Evolutionary conservation across 2,113 vertebrate species (phyloP).

Genomic region (Thamnophis sirtalis): DNA sequence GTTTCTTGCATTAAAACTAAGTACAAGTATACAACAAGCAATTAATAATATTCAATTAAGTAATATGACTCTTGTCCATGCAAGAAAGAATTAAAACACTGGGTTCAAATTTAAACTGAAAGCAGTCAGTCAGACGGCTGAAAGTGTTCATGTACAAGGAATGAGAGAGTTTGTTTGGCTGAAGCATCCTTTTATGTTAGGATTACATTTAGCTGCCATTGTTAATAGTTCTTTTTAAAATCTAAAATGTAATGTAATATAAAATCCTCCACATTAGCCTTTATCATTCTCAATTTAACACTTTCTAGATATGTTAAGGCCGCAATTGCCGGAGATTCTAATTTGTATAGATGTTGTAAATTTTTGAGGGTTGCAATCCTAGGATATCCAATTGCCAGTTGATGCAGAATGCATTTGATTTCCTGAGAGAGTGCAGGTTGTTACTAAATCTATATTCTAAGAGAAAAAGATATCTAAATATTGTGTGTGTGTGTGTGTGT

Average conservation of each 20-base stretch:
- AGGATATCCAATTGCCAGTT: neutral
- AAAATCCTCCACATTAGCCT: neutral
- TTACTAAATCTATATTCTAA: neutral
- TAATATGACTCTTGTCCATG: neutral
- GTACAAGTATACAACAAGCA: neutral
- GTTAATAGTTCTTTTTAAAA: neutral
- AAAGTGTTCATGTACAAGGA: neutral
- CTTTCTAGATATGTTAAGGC: neutral
- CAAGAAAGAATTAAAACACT: neutral
- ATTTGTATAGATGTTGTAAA: neutral
- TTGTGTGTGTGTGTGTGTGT: neutral
- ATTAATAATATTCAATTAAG: neutral
- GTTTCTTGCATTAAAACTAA: neutral
- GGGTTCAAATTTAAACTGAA: neutral
- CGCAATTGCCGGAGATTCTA: neutral
- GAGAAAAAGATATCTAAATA: neutral
- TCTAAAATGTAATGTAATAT: neutral
- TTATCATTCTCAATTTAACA: neutral
- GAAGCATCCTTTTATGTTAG: neutral
- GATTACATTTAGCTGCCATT: neutral
- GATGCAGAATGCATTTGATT: neutral
- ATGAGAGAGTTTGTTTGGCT: neutral
- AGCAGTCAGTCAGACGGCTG: neutral
- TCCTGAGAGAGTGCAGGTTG: neutral
- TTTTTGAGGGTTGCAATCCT: neutral